These are phyloP conservation scores for Sesia apiformis DNA, from an alignment of 2,888 invertebrate species.

Conservation along the genomic window DNA sequence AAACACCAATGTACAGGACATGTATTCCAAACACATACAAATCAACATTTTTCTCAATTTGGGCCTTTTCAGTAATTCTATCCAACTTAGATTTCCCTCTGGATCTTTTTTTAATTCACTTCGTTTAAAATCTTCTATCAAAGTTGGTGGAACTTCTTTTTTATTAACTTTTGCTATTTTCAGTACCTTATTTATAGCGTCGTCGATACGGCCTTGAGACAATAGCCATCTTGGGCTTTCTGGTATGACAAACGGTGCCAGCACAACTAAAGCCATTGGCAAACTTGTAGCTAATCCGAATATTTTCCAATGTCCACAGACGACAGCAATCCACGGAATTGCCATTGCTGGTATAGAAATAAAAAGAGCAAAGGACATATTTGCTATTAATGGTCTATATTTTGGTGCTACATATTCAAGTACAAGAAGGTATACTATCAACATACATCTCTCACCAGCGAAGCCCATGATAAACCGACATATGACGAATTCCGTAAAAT, in stretches of 20 bases:
- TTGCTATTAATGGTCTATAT: slow-evolving; percentile 8
- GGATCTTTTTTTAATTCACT: not conserved
- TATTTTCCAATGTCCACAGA: slow-evolving; percentile 9
- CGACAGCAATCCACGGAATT: slow-evolving; percentile 8
- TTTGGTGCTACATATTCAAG: slow-evolving; percentile 9
- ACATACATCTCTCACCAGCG: slow-evolving; percentile 8
- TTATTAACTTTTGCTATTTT: slow-evolving; percentile 4
- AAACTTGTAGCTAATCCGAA: slow-evolving; percentile 5
- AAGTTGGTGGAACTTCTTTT: slow-evolving; percentile 5
- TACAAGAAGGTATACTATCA: slow-evolving; percentile 8
- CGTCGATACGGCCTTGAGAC: slow-evolving; percentile 31
- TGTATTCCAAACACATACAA: slow-evolving; percentile 4
- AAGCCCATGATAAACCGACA: slow-evolving; percentile 8
- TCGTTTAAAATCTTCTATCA: slow-evolving; percentile 5
- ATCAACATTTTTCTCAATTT: slow-evolving; percentile 5
- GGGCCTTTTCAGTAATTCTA: slow-evolving; percentile 5
- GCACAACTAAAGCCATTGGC: slow-evolving; percentile 23
- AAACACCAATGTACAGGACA: slow-evolving; percentile 5
- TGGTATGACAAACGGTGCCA: slow-evolving; percentile 34
- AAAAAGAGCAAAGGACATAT: slow-evolving; percentile 8
- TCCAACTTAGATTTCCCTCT: slow-evolving; percentile 1
- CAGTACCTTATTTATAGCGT: slow-evolving; percentile 5
- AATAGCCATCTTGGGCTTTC: slow-evolving; percentile 48
- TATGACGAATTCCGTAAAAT: slow-evolving; percentile 4
- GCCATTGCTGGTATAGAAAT: slow-evolving; percentile 2